These are phyloP conservation scores for Agrotis exclamationis DNA, from an alignment of 2,888 invertebrate genomes.

Conservation along the genomic window DNA sequence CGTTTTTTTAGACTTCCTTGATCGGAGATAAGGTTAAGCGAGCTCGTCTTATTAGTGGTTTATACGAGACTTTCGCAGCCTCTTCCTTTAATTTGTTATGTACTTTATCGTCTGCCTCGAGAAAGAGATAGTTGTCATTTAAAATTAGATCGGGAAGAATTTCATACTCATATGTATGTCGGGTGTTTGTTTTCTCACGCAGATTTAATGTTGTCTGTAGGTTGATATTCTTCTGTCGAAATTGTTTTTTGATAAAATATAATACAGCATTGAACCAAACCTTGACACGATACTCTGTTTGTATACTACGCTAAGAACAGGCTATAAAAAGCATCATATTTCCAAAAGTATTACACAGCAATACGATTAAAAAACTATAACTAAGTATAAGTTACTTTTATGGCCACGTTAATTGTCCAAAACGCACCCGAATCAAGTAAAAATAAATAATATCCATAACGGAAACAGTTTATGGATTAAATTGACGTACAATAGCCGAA, in stretches of 20 bases:
- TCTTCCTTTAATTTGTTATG: constrained; percentile 82
- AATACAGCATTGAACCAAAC: constrained; percentile 3
- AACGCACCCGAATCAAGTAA: constrained; percentile 62
- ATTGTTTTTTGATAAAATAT: not conserved
- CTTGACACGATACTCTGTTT: constrained; percentile 15
- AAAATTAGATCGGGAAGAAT: constrained; percentile 3
- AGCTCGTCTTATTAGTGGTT: constrained; percentile 88
- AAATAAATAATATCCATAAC: constrained; percentile 74
- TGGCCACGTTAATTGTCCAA: constrained; percentile 64
- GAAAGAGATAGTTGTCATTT: constrained; percentile 44
- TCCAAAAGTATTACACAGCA: constrained; percentile 31
- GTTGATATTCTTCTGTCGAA: constrained; percentile 3
- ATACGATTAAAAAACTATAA: constrained; percentile 58
- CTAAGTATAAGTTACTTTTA: constrained; percentile 58
- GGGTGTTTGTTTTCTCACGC: constrained; percentile 38
- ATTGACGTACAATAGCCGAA: constrained; percentile 83
- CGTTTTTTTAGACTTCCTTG: constrained; percentile 90
- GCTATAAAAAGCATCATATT: constrained; percentile 25
- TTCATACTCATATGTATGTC: not conserved
- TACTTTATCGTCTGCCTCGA: constrained; percentile 61
- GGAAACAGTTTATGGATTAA: constrained; percentile 81
- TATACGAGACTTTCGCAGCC: constrained; percentile 83
- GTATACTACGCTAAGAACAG: constrained; percentile 1
- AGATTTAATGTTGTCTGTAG: constrained; percentile 3
- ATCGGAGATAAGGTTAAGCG: constrained; percentile 91